Conservation (phyloP, 2,888 invertebrate species). For the Ceramica pisi region DNA sequence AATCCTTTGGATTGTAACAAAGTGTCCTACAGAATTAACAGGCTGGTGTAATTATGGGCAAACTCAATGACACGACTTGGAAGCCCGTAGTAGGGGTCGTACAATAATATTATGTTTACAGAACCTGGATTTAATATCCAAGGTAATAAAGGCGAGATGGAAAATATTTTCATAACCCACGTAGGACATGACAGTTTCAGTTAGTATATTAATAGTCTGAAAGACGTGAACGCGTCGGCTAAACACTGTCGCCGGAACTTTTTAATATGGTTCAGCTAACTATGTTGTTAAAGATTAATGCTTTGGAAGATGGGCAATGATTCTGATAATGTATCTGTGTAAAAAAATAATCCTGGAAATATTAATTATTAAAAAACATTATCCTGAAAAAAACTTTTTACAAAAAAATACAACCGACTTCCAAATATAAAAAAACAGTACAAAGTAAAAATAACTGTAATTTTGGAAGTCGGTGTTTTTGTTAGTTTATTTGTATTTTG, state of each 20-base stretch:
- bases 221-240: constrained; percentile 58
- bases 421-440: too few relatives aligned
- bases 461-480: too few relatives aligned
- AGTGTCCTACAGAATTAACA: neutral
- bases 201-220: constrained; percentile 69
- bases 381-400: too few relatives aligned
- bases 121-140: constrained; percentile 84
- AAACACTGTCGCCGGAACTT: constrained; percentile 73
- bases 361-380: too few relatives aligned
- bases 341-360: too few relatives aligned
- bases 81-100: constrained; percentile 57
- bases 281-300: constrained; percentile 38
- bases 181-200: constrained; percentile 76
- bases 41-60: neutral
- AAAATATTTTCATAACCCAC: constrained; percentile 87
- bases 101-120: constrained; percentile 73
- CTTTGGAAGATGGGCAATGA: neutral
- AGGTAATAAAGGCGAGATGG: constrained; percentile 84
- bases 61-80: neutral
- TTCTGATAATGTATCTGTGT: neutral
- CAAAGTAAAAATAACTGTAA: too few relatives aligned
- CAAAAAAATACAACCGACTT: too few relatives aligned
- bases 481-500: too few relatives aligned
- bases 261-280: constrained; percentile 73
- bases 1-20: too few relatives aligned